A percentile compares a stretch with the other conserved stretches of the same genome.
phyloP scores from a whole-genome alignment of 2,797 vertebrate genomes.

The Adrianichthys oophorus region DNA sequence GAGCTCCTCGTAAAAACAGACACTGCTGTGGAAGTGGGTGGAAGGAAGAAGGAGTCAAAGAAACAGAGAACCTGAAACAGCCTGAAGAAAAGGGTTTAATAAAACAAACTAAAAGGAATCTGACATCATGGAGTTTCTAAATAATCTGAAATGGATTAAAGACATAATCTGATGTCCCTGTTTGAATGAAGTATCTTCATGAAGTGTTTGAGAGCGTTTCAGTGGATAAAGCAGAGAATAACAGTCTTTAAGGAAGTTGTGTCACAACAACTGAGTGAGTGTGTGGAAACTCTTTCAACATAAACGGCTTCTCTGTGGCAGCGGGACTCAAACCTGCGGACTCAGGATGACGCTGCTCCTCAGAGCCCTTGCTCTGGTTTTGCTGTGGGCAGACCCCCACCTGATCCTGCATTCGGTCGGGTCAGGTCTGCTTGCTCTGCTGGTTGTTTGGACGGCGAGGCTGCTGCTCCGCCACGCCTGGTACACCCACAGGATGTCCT shows the following conservation, averaged over 20 bases:
- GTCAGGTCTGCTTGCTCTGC: conserved; percentile 22
- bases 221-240: too few species aligned
- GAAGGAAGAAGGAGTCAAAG: too few species aligned
- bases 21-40: not conserved
- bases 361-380: conserved; percentile 16
- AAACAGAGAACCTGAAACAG: too few species aligned
- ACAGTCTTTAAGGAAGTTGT: conserved; percentile 5
- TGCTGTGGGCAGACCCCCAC: conserved; percentile 30
- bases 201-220: too few species aligned
- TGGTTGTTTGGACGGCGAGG: conserved; percentile 12
- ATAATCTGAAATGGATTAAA: too few species aligned
- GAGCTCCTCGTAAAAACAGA: conserved; percentile 24
- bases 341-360: conserved; percentile 43
- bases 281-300: conserved; percentile 46
- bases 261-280: not conserved
- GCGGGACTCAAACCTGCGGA: not conserved
- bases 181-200: too few species aligned
- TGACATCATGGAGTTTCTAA: too few species aligned
- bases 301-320: conserved; percentile 1
- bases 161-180: too few species aligned
- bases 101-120: too few species aligned
- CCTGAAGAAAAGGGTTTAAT: too few species aligned
- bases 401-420: conserved; percentile 11
- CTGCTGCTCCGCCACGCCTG: conserved; percentile 59
- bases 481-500: conserved; percentile 52